phyloP scores from a whole-genome alignment of 2,797 vertebrate species.

The Hemitrygon akajei region DNA sequence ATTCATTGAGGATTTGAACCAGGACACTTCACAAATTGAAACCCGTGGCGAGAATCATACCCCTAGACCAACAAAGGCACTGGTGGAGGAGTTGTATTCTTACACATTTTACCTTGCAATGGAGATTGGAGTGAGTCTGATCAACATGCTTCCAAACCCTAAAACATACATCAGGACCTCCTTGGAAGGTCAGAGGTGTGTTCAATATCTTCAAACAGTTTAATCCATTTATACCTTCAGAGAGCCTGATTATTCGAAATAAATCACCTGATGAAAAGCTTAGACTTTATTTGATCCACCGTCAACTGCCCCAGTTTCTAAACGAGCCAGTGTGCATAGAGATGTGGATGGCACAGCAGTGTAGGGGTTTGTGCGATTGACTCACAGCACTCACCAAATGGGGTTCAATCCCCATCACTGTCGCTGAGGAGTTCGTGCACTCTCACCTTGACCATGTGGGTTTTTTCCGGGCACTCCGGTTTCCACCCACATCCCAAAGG shows the following conservation, averaged over 20 bases:
- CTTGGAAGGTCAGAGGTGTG: neutral
- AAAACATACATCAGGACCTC: neutral
- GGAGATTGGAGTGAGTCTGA: neutral
- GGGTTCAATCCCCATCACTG: too few relatives aligned
- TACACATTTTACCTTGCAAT: neutral
- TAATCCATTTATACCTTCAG: slow-evolving; percentile 1
- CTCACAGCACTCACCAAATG: too few relatives aligned
- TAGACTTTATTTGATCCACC: neutral
- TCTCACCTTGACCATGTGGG: too few relatives aligned
- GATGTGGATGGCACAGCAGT: too few relatives aligned
- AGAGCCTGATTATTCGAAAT: slow-evolving; percentile 15
- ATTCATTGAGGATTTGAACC: too few relatives aligned
- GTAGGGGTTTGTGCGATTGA: too few relatives aligned
- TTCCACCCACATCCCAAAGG: too few relatives aligned
- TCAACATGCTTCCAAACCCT: neutral
- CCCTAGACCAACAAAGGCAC: too few relatives aligned
- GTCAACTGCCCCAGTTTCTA: neutral
- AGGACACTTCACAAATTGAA: too few relatives aligned
- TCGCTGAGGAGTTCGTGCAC: too few relatives aligned
- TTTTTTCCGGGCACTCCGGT: too few relatives aligned
- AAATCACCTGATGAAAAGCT: neutral
- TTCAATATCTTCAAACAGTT: neutral
- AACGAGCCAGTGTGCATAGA: neutral
- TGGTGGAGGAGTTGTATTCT: neutral
- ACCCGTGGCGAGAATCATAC: too few relatives aligned